Evolutionary conservation across 2,113 vertebrate species (phyloP).

Genomic region (Toxostoma redivivum): DNA sequence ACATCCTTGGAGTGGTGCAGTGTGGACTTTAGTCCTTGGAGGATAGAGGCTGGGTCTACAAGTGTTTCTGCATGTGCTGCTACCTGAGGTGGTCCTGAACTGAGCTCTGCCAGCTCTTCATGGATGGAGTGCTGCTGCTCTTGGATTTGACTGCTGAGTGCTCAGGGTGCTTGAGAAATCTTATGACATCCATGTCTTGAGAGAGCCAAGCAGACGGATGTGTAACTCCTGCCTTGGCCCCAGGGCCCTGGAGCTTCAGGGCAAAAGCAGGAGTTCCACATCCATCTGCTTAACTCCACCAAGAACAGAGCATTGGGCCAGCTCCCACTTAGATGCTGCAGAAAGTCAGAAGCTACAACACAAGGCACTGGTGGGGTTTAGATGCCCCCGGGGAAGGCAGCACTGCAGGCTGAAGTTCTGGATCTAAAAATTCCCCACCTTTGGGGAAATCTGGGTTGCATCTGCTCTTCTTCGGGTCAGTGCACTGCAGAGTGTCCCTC

Average conservation of each 20-base stretch:
- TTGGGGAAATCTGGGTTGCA: neutral
- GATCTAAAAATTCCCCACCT: neutral
- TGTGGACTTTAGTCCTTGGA: neutral
- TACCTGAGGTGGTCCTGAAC: neutral
- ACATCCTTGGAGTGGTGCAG: neutral
- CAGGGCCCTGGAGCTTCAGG: neutral
- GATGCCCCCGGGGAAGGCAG: neutral
- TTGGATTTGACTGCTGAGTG: neutral
- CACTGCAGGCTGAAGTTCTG: neutral
- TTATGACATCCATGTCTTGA: neutral
- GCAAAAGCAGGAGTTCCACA: neutral
- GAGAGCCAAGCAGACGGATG: neutral
- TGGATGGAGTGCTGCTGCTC: neutral
- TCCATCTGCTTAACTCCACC: neutral
- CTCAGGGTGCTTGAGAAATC: neutral
- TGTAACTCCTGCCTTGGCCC: neutral
- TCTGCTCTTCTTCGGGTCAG: neutral
- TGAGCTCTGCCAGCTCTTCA: neutral
- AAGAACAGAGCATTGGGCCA: neutral
- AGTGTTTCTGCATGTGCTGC: neutral
- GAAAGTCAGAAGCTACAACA: neutral
- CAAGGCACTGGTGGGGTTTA: neutral
- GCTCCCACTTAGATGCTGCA: neutral
- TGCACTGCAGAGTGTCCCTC: neutral
- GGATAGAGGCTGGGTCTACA: neutral